Evolutionary conservation across 2,113 vertebrate genomes (phyloP).

Genomic region (Lamprotornis superbus): DNA sequence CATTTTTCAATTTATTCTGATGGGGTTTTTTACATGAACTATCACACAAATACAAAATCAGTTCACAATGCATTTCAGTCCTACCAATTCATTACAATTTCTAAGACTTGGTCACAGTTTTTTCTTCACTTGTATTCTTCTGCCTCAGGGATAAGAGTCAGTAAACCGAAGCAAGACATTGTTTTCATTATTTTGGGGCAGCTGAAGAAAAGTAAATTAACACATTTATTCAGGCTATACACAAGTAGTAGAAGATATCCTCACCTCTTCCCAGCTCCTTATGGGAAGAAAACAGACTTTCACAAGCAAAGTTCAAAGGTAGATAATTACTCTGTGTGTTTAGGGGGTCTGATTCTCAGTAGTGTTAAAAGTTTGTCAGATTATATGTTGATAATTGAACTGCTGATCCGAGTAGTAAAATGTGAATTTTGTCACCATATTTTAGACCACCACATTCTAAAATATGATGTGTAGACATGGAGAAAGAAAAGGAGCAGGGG

Average conservation of each 20-base stretch:
- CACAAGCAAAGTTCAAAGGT: neutral
- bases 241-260: neutral
- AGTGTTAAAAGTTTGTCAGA: rapidly evolving
- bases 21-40: neutral
- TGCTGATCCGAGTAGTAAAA: neutral
- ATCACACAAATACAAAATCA: neutral
- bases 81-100: neutral
- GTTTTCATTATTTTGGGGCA: neutral
- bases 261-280: neutral
- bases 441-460: neutral
- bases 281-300: neutral
- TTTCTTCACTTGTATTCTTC: neutral
- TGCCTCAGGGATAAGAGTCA: neutral
- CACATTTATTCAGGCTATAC: neutral
- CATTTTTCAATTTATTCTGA: neutral
- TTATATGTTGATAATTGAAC: neutral
- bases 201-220: neutral
- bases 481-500: neutral
- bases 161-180: neutral
- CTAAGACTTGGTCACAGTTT: neutral
- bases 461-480: neutral
- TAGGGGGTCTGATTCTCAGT: neutral
- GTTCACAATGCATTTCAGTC: neutral
- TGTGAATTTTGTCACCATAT: neutral
- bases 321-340: neutral